Evolutionary conservation across 2,113 vertebrate genomes (phyloP).

Genomic region (Perognathus longimembris): DNA sequence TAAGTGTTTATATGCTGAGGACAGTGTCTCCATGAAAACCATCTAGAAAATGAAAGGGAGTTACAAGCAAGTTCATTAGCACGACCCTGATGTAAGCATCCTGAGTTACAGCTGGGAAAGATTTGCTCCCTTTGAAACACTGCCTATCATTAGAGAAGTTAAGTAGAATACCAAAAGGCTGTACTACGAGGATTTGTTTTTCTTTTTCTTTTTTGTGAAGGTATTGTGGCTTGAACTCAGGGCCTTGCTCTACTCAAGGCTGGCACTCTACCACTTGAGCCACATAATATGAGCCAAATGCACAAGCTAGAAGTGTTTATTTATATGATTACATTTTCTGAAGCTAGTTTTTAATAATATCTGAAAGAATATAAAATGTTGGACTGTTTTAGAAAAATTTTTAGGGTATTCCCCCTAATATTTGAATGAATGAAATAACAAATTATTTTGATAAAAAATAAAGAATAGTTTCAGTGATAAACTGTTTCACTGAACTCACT

Average conservation of each 20-base stretch:
- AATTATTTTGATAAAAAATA: background rate
- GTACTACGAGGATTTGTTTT: too few species aligned
- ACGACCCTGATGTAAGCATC: background rate
- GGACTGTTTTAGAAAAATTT: background rate
- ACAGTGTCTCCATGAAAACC: background rate
- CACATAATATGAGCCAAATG: too few species aligned
- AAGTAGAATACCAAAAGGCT: slow-evolving; percentile 8
- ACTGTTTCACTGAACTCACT: background rate
- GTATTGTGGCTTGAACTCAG: too few species aligned
- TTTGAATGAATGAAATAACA: background rate
- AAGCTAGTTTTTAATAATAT: slow-evolving; percentile 7
- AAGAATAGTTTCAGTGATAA: background rate
- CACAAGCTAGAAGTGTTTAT: background rate
- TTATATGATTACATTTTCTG: slow-evolving; percentile 46
- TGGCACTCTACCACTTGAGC: too few species aligned
- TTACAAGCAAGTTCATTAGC: background rate
- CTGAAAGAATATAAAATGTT: background rate
- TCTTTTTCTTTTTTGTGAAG: too few species aligned
- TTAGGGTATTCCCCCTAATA: background rate
- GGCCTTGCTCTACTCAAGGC: too few species aligned
- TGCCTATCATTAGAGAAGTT: background rate
- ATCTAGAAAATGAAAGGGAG: too few species aligned
- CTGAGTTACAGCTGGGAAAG: background rate
- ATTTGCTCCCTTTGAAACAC: background rate
- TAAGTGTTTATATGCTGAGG: background rate